Conservation (phyloP, 92 coral and sea anemone genomes). For the Parazoanthus atlanticus region DNA sequence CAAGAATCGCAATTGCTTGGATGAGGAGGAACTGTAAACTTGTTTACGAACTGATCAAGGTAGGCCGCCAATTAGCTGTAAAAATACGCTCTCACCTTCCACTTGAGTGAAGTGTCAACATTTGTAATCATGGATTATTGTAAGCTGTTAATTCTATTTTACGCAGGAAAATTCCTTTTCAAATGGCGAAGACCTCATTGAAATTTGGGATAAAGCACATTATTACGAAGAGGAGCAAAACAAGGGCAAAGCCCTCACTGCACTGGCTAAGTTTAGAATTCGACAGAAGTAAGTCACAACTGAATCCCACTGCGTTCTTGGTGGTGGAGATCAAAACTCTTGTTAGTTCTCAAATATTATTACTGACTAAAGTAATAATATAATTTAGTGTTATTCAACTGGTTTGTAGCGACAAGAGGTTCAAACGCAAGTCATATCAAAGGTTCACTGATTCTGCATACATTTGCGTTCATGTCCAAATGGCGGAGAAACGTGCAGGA, state of each 20-base stretch:
- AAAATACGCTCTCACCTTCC: conserved; percentile 2
- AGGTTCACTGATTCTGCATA: too few relatives aligned
- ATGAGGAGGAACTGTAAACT: conserved; percentile 41
- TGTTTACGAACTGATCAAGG: conserved; percentile 53
- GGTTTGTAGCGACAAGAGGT: background rate
- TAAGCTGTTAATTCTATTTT: background rate
- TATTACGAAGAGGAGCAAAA: conserved; percentile 49
- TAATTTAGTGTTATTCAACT: background rate
- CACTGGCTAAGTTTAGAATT: conserved; percentile 50
- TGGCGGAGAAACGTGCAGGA: background rate
- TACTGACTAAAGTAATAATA: background rate
- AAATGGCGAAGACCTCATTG: conserved; percentile 60
- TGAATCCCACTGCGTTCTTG: background rate
- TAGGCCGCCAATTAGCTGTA: background rate
- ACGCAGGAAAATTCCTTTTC: conserved; percentile 46
- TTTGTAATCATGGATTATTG: conserved; percentile 12
- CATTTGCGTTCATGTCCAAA: background rate
- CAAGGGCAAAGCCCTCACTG: conserved; percentile 30
- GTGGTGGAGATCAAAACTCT: background rate
- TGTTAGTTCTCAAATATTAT: background rate
- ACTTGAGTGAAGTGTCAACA: conserved; percentile 18
- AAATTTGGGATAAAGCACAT: conserved; percentile 65
- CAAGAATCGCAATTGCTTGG: conserved; percentile 41
- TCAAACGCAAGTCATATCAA: background rate
- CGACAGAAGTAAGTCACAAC: conserved; percentile 44